These are phyloP conservation scores for Ptychoptera contaminata DNA, from an alignment of 2,888 invertebrate genomes.

Conservation along the genomic window DNA sequence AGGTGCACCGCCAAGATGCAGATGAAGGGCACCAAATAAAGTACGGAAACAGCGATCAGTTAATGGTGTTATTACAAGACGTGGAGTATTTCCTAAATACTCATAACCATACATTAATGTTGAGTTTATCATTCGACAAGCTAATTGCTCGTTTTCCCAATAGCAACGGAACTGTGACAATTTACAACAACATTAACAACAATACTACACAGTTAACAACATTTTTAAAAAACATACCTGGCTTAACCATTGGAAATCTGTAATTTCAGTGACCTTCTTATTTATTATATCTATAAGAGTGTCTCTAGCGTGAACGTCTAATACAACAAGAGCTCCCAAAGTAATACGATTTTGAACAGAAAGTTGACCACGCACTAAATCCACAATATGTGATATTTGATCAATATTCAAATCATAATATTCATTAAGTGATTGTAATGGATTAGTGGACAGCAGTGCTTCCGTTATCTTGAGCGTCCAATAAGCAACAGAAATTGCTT, in stretches of 20 bases:
- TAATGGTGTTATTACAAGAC: constrained; percentile 83
- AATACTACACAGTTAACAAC: too few relatives aligned
- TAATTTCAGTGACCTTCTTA: constrained; percentile 45
- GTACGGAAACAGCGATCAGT: constrained; percentile 90
- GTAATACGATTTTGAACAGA: constrained; percentile 78
- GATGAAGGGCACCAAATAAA: constrained; percentile 76
- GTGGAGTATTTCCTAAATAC: constrained; percentile 77
- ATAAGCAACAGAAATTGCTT: constrained; percentile 70
- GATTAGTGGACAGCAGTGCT: constrained; percentile 42
- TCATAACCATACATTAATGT: constrained; percentile 82
- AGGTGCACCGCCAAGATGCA: constrained; percentile 74
- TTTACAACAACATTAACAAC: background rate
- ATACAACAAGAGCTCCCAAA: constrained; percentile 74
- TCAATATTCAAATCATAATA: constrained; percentile 56
- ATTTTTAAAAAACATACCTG: constrained; percentile 31
- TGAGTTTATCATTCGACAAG: constrained; percentile 82
- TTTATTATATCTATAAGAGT: constrained; percentile 55
- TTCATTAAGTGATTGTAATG: constrained; percentile 35
- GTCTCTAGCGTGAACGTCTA: constrained; percentile 88
- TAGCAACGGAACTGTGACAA: constrained; percentile 56
- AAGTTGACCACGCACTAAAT: constrained; percentile 72
- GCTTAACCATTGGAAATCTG: constrained; percentile 83
- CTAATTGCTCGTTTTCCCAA: constrained; percentile 47
- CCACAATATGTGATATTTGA: constrained; percentile 71
- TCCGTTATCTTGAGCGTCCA: constrained; percentile 85